Evolutionary conservation across 64 coral and sea anemone genomes (phyloP).

Genomic region (Porites lutea): DNA sequence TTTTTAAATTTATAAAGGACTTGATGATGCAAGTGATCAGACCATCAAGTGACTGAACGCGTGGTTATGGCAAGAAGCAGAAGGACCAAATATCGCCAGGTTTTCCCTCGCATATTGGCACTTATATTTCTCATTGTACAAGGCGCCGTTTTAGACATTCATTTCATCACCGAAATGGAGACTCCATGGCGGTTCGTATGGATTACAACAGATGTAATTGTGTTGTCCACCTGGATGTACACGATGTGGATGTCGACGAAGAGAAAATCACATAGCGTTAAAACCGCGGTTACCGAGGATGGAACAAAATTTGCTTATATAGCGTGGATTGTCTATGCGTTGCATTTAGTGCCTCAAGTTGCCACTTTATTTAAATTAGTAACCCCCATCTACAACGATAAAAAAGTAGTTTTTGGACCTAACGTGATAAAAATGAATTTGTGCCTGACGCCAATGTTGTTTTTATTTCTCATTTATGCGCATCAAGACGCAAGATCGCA

Average conservation of each 20-base stretch:
- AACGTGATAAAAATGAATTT: conserved; percentile 93
- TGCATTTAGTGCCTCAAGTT: conserved; percentile 91
- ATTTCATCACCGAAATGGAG: conserved; percentile 54
- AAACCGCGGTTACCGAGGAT: conserved; percentile 25
- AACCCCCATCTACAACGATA: conserved; percentile 56
- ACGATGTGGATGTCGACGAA: conserved; percentile 73
- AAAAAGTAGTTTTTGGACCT: conserved; percentile 72
- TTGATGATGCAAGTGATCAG: too few species aligned
- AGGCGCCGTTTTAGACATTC: conserved; percentile 77
- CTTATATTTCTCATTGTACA: conserved; percentile 59
- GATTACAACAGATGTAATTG: conserved; percentile 67
- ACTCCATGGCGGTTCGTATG: conserved; percentile 61
- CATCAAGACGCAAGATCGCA: conserved; percentile 86
- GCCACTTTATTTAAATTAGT: conserved; percentile 77
- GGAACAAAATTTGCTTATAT: conserved; percentile 81
- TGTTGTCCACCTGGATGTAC: conserved; percentile 62
- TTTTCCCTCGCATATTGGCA: conserved; percentile 57
- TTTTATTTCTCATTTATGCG: conserved; percentile 87
- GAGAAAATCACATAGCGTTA: conserved; percentile 24
- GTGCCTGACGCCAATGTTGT: conserved; percentile 87
- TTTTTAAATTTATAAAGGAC: too few species aligned
- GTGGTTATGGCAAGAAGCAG: conserved; percentile 31
- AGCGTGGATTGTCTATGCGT: conserved; percentile 85
- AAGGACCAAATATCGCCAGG: conserved; percentile 22
- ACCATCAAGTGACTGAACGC: background rate